Conservation (phyloP, 2,888 invertebrate species). For the Phoronis australis region DNA sequence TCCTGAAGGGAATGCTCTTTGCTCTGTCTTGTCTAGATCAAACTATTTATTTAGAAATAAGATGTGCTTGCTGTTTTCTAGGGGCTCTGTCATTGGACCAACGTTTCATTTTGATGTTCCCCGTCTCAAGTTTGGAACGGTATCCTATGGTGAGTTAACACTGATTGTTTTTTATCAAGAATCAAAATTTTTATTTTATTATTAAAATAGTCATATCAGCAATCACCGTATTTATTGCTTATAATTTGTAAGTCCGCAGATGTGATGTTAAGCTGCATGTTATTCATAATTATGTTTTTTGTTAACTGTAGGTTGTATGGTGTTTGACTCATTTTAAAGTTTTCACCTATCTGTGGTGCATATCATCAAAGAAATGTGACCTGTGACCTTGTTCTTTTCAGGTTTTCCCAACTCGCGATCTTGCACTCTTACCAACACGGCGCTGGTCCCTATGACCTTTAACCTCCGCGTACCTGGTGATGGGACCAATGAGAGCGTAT, state of each 20-base stretch:
- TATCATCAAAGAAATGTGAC: no score
- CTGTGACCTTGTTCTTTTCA: slow-evolving; percentile 14
- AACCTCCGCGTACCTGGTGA: slow-evolving; percentile 48
- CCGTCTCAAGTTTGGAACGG: slow-evolving; percentile 48
- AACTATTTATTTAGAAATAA: neutral
- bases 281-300: no score
- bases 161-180: slow-evolving; percentile 1
- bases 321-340: no score
- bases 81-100: slow-evolving; percentile 52
- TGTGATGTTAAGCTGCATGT: no score
- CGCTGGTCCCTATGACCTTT: slow-evolving; percentile 51
- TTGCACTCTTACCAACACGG: slow-evolving; percentile 46
- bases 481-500: slow-evolving; percentile 38
- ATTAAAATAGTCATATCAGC: neutral
- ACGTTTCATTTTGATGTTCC: slow-evolving; percentile 53
- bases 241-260: neutral
- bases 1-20: neutral
- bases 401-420: slow-evolving; percentile 42
- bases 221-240: neutral
- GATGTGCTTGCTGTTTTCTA: slow-evolving; percentile 17
- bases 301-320: no score
- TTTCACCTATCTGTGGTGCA: no score
- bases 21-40: no score
- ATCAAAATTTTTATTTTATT: no score
- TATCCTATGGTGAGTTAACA: slow-evolving; percentile 43